Percentiles rank a stretch among this genome's conserved stretches.
phyloP scores from a whole-genome alignment of 2,888 invertebrate genomes.

The Melanostoma scalare region DNA sequence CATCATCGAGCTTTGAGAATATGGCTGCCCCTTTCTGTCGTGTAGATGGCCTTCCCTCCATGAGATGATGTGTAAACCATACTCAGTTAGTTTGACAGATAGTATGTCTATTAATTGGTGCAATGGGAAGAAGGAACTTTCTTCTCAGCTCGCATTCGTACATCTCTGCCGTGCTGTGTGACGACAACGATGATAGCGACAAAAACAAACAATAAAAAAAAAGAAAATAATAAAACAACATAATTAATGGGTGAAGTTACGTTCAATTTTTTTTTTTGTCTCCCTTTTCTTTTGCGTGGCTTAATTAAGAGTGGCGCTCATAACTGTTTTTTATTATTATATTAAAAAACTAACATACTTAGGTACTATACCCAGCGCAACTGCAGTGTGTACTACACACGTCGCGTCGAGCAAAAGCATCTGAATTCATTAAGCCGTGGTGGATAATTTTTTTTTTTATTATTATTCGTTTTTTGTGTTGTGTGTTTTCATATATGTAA shows the following conservation, averaged over 20 bases:
- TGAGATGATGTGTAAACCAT: conserved; percentile 5
- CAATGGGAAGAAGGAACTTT: conserved; percentile 63
- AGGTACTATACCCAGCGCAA: not conserved
- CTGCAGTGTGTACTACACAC: conserved; percentile 19
- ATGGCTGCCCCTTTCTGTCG: conserved; percentile 7
- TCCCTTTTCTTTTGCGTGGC: conserved; percentile 63
- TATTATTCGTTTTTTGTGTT: conserved; percentile 20
- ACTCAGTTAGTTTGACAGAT: conserved; percentile 39
- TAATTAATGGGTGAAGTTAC: conserved; percentile 72
- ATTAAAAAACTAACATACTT: conserved; percentile 64
- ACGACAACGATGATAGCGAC: conserved; percentile 45
- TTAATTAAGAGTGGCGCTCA: conserved; percentile 72
- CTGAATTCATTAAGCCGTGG: conserved; percentile 46
- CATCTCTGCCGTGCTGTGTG: conserved; percentile 18
- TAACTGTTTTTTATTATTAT: conserved; percentile 71
- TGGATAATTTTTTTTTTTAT: conserved; percentile 12
- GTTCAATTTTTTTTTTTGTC: conserved; percentile 43
- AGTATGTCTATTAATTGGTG: conserved; percentile 36
- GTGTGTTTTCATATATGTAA: conserved; percentile 54
- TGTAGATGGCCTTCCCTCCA: not conserved
- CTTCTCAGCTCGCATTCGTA: conserved; percentile 43
- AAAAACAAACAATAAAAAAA: conserved; percentile 68
- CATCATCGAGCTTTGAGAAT: too few species aligned
- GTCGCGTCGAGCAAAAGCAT: conserved; percentile 51
- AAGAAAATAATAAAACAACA: conserved; percentile 65